A percentile compares a stretch with the other conserved stretches of the same genome.
Conservation (phyloP, 2,797 vertebrate species). For the Myotis daubentonii region DNA sequence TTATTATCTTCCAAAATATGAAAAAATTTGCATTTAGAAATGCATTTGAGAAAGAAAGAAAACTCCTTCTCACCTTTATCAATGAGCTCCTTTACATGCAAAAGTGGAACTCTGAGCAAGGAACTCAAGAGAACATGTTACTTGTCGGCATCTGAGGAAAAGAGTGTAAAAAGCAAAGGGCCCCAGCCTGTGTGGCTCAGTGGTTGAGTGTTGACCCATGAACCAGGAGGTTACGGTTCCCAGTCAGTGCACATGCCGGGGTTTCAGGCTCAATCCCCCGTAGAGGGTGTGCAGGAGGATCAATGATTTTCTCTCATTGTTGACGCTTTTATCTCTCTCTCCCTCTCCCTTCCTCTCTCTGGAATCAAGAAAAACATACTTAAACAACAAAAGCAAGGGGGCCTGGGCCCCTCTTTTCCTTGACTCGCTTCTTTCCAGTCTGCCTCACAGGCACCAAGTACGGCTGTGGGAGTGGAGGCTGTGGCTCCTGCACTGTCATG, state of each 20-base stretch:
- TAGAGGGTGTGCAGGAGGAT: no score
- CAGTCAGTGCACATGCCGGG: no score
- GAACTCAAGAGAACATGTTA: not conserved
- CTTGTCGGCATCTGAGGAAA: not conserved
- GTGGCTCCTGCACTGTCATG: constrained; percentile 91
- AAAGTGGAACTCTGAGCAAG: not conserved
- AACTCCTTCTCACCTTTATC: not conserved
- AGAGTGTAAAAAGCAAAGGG: not conserved
- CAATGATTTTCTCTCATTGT: no score
- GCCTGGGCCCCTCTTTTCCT: constrained; percentile 66
- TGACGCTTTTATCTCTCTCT: no score
- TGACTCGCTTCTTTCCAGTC: constrained; percentile 70
- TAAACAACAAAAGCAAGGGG: not conserved
- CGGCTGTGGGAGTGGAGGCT: constrained; percentile 89
- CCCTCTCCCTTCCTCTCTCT: no score
- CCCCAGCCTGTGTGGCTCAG: no score
- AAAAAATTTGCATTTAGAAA: not conserved
- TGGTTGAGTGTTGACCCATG: no score
- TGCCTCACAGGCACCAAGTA: constrained; percentile 87
- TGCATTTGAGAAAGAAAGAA: not conserved
- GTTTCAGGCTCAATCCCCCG: no score
- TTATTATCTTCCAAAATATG: not conserved
- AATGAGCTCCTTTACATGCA: not conserved
- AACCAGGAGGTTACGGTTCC: no score
- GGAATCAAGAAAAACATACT: no score